These are phyloP conservation scores for Macrophya annulata DNA, from an alignment of 2,888 invertebrate genomes.

Conservation along the genomic window DNA sequence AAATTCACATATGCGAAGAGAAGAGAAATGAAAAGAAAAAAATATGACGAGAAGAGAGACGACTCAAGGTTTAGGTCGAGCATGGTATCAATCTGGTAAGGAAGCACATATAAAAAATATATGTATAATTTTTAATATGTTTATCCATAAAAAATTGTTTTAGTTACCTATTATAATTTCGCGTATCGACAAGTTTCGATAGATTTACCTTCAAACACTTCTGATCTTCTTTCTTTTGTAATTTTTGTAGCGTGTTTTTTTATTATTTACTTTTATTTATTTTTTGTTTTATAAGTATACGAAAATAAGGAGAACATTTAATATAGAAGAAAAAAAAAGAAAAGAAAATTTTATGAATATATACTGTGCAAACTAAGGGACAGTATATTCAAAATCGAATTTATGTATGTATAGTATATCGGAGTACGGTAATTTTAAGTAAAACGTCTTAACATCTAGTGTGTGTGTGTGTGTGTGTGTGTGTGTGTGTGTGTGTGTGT, in stretches of 20 bases:
- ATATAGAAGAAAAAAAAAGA: too few species aligned
- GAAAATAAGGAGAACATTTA: background rate
- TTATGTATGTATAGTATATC: background rate
- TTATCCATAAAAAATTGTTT: background rate
- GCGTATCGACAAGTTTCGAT: too few species aligned
- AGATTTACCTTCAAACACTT: background rate
- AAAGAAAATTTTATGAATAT: too few species aligned
- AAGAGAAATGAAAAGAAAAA: background rate
- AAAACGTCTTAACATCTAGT: background rate
- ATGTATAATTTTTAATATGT: background rate
- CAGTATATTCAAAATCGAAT: background rate
- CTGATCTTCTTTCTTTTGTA: background rate
- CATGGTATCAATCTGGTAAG: background rate
- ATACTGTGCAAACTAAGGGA: background rate
- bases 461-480: background rate
- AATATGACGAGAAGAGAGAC: background rate
- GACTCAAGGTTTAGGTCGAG: background rate
- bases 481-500: too few species aligned
- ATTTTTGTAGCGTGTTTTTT: too few species aligned
- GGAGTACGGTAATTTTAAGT: background rate
- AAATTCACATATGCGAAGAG: background rate
- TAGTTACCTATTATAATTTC: background rate
- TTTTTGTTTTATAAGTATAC: background rate
- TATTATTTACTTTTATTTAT: background rate
- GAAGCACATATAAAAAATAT: slow-evolving; percentile 6